A percentile compares a stretch with the other conserved stretches of the same genome.
Conservation (phyloP, 2,113 vertebrate genomes). For the Notechis scutatus region DNA sequence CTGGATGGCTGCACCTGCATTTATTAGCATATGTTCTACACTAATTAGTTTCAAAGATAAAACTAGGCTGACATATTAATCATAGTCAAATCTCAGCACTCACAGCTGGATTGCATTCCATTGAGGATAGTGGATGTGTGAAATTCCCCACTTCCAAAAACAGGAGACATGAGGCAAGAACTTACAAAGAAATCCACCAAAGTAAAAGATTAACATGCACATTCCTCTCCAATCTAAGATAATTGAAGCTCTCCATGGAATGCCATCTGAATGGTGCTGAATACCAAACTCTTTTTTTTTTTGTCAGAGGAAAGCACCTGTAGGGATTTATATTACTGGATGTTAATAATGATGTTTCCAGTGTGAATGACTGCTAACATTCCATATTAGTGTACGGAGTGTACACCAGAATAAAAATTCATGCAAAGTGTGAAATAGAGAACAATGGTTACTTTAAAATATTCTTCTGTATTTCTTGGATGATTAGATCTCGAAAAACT, state of each 20-base stretch:
- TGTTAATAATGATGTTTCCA: neutral
- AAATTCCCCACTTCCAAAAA: neutral
- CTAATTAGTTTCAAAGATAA: neutral
- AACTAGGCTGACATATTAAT: neutral
- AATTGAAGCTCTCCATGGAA: neutral
- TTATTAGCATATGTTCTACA: neutral
- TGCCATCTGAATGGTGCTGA: neutral
- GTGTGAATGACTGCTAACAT: neutral
- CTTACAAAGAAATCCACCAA: neutral
- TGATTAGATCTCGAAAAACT: slow-evolving; percentile 23
- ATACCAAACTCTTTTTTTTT: neutral
- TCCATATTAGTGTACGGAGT: neutral
- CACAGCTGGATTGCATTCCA: neutral
- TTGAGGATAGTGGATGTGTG: neutral
- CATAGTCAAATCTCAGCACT: neutral
- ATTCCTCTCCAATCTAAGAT: neutral
- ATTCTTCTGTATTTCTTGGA: slow-evolving; percentile 30
- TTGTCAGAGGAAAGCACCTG: neutral
- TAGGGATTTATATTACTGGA: neutral
- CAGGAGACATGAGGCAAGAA: neutral
- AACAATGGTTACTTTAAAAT: slow-evolving; percentile 30
- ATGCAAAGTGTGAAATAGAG: slow-evolving; percentile 26
- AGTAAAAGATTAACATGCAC: neutral
- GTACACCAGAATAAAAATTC: neutral
- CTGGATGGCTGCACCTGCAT: neutral